Percentiles rank a stretch among this genome's conserved stretches.
Conservation (phyloP, 2,113 vertebrate genomes). For the Pygoscelis antarcticus region DNA sequence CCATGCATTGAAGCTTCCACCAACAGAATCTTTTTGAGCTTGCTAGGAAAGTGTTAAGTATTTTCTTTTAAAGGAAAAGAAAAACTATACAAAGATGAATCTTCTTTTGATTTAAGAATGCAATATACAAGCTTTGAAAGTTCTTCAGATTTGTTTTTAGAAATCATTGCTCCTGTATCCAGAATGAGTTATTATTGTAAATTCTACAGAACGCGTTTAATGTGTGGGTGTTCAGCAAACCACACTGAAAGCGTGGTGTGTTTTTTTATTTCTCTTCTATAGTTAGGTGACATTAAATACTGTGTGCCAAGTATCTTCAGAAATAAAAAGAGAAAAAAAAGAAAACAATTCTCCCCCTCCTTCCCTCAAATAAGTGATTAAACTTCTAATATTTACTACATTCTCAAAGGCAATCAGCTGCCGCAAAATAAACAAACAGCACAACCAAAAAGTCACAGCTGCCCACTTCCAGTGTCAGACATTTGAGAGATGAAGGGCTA, state of each 20-base stretch:
- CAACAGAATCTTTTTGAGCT: neutral
- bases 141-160: neutral
- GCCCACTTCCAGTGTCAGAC: neutral
- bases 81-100: neutral
- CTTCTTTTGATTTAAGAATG: neutral
- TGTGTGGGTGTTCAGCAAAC: slow-evolving; percentile 66
- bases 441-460: slow-evolving; percentile 20
- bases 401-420: neutral
- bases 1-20: neutral
- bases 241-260: neutral
- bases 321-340: neutral
- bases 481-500: neutral
- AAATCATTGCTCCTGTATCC: slow-evolving; percentile 13
- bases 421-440: neutral
- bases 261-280: neutral
- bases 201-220: neutral
- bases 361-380: slow-evolving; percentile 4
- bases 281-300: slow-evolving; percentile 12
- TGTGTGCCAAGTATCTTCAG: slow-evolving; percentile 19
- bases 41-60: neutral
- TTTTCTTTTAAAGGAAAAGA: neutral
- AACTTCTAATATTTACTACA: neutral
- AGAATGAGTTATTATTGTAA: slow-evolving; percentile 41
- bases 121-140: neutral
- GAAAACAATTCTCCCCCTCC: neutral